These are phyloP conservation scores for Trigoniulus corallinus DNA, from an alignment of 1,140 invertebrate species.

Conservation along the genomic window DNA sequence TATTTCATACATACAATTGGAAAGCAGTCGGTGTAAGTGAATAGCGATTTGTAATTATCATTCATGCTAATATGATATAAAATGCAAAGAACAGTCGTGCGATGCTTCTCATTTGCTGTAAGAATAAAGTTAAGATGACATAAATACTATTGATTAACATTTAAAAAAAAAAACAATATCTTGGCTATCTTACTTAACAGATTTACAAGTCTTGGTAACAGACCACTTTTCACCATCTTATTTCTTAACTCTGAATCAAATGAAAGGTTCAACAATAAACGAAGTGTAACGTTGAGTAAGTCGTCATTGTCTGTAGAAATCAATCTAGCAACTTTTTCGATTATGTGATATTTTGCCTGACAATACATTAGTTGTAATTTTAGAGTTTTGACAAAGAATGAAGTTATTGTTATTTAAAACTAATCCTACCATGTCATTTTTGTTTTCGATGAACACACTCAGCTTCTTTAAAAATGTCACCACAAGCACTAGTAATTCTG, in stretches of 20 bases:
- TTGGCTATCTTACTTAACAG: constrained; percentile 52
- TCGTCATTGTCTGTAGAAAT: constrained; percentile 37
- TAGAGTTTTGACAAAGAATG: constrained; percentile 9
- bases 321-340: constrained; percentile 33
- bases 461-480: constrained; percentile 90
- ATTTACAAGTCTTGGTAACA: constrained; percentile 75
- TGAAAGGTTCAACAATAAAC: constrained; percentile 88
- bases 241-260: constrained; percentile 75
- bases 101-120: constrained; percentile 65
- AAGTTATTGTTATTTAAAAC: constrained; percentile 1
- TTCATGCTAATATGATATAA: constrained; percentile 91
- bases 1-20: constrained; percentile 45
- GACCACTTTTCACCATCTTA: constrained; percentile 75
- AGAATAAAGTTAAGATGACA: neutral
- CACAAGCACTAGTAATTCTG: constrained; percentile 76
- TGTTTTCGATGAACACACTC: constrained; percentile 86
- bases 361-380: too few relatives aligned
- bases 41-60: constrained; percentile 84
- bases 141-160: constrained; percentile 2
- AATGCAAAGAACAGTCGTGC: constrained; percentile 66
- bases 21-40: constrained; percentile 88
- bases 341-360: constrained; percentile 29
- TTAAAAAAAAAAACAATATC: too few relatives aligned
- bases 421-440: constrained; percentile 62
- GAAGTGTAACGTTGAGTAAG: constrained; percentile 69